Evolutionary conservation across 2,888 invertebrate genomes (phyloP), one percentile per base, ranked within the genome.

Genomic region (Venustoraphidia nigricollis): DNA sequence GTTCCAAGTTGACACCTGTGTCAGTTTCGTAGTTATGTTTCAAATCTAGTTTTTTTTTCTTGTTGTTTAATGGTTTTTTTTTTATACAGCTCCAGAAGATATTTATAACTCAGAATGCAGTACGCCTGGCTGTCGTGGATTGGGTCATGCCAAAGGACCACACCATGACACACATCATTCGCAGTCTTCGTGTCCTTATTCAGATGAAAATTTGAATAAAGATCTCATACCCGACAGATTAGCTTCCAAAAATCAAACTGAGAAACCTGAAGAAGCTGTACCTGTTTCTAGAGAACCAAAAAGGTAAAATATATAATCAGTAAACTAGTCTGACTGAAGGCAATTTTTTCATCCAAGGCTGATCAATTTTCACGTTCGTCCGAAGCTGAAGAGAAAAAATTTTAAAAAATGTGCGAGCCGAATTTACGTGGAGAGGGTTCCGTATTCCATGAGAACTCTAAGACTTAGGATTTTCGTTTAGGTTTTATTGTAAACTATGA

Each of bases 141-240:
- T 86, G 57, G 94, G 95, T n/a, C 90, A 94, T 61, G 76, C 80
- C 44, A 81, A 79, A 60, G 88, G 88, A 46, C 79, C 86, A 13
- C 80, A 81, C 61, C 80, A 78, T 63, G 75, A 80, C 52, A 78
- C 77, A 45, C 91, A 91, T 68, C 73, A 76, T 47, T 74, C 75
- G 14, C 75, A 78, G n/a, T 74, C 79, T 45, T 75, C 81, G 48
- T 90, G 90, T 63, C 90, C 89, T 0, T 89, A 89, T 69, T 72
- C 77, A 1, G 64, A 72, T 13, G 71, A 72, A 54, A 77, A 77
- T 64, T 63, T 76, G 44, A 67, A 69, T 53, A 66, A 67, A 54
- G 70, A 71, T 51, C 61, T 65, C 37, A 56, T 67, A 36, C 66
- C 73, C 1, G 76, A 76, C 55, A 62, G 76, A 54, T 62, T 75